Evolutionary conservation across 2,113 vertebrate genomes (phyloP).

Genomic region (Hylia prasina): DNA sequence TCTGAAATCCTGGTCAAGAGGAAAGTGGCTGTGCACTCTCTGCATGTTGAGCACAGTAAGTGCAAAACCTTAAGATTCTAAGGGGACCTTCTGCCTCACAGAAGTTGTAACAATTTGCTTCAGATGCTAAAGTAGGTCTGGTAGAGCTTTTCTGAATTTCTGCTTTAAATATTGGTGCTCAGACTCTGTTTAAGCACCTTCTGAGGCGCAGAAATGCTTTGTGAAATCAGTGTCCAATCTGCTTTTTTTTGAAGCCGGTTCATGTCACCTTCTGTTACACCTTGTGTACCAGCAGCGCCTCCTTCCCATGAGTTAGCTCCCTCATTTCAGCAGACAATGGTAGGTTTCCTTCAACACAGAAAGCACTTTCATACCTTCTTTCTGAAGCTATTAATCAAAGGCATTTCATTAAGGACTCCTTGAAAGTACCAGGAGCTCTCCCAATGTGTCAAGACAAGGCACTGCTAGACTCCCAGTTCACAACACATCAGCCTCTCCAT

Average conservation of each 20-base stretch:
- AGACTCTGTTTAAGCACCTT: background rate
- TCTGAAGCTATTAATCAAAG: background rate
- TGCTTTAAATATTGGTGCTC: background rate
- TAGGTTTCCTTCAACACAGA: background rate
- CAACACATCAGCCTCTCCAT: background rate
- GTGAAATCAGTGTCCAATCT: background rate
- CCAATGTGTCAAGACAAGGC: background rate
- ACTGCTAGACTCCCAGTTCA: background rate
- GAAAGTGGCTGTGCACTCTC: background rate
- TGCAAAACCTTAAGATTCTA: background rate
- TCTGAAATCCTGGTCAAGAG: background rate
- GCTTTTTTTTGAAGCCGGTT: background rate
- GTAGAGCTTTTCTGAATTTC: background rate
- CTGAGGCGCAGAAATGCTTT: background rate
- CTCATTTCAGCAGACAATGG: background rate
- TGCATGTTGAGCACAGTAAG: fast-evolving
- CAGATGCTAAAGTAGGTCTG: background rate
- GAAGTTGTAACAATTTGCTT: background rate
- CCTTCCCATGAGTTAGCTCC: background rate
- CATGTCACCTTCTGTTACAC: background rate
- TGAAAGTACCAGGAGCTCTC: background rate
- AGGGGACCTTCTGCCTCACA: background rate
- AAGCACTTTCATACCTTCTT: background rate
- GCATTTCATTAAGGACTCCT: background rate
- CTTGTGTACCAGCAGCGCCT: background rate